These are phyloP conservation scores for Keiferia lycopersicella DNA, from an alignment of 2,888 invertebrate genomes.

Conservation along the genomic window DNA sequence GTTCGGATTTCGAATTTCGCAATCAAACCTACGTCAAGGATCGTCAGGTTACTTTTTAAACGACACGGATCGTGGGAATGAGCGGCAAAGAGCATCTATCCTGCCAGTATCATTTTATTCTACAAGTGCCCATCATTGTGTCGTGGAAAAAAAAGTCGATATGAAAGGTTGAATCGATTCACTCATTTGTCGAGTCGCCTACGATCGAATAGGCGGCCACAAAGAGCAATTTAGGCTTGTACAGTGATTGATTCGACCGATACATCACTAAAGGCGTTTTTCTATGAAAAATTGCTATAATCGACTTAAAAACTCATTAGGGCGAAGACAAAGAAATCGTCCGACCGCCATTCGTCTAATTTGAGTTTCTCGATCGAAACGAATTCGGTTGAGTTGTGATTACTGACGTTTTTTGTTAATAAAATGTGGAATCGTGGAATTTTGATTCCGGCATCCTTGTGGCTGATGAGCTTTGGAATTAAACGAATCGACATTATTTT, in stretches of 20 bases:
- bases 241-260: conserved; percentile 79
- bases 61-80: conserved; percentile 54
- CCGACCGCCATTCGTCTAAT: conserved; percentile 77
- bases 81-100: conserved; percentile 34
- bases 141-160: conserved; percentile 39
- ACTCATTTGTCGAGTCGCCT: conserved; percentile 55
- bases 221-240: conserved; percentile 70
- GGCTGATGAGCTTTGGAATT: conserved; percentile 35
- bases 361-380: conserved; percentile 77
- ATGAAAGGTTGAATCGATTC: conserved; percentile 39
- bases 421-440: conserved; percentile 55
- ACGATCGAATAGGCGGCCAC: conserved; percentile 65
- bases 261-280: conserved; percentile 81
- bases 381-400: conserved; percentile 73
- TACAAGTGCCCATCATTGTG: conserved; percentile 40
- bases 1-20: conserved; percentile 43
- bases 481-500: neutral
- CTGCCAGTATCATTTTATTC: conserved; percentile 32
- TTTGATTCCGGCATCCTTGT: conserved; percentile 52
- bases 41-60: conserved; percentile 53
- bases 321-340: conserved; percentile 78
- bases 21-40: conserved; percentile 50
- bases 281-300: conserved; percentile 82
- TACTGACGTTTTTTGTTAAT: conserved; percentile 65
- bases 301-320: conserved; percentile 82